Percentiles rank a stretch among this genome's conserved stretches.
Conservation (phyloP, 2,888 invertebrate species). For the Drosophila sordidapex region DNA sequence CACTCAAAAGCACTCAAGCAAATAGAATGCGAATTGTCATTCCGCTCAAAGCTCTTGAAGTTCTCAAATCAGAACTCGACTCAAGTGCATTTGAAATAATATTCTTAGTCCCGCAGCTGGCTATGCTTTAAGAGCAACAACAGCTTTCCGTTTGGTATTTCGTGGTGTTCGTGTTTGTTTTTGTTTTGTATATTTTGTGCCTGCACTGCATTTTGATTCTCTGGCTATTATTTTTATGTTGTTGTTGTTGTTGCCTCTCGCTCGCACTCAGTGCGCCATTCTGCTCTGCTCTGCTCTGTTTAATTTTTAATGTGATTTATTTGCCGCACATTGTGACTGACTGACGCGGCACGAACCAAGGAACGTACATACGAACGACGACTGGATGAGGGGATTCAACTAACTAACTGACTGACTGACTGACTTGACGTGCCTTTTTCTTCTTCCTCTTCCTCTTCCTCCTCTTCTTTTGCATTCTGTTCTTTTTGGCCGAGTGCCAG, state of each 20-base stretch:
- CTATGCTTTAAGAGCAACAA: conserved; percentile 1
- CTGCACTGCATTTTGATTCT: conserved; percentile 42
- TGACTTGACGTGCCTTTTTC: conserved; percentile 37
- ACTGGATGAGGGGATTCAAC: conserved; percentile 25
- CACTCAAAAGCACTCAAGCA: background rate
- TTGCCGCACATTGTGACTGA: conserved; percentile 53
- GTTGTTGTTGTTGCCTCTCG: conserved; percentile 15
- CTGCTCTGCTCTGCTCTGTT: conserved; percentile 44
- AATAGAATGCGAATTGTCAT: background rate
- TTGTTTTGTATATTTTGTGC: conserved; percentile 9
- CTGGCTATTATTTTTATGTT: conserved; percentile 24
- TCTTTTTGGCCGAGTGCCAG: background rate
- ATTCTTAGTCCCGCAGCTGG: background rate
- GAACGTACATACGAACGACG: background rate
- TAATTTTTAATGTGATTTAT: conserved; percentile 79
- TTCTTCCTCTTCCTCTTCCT: background rate
- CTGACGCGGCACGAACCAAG: conserved; percentile 51
- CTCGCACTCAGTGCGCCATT: background rate
- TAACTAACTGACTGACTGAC: conserved; percentile 18
- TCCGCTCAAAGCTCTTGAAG: background rate
- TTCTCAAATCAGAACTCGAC: background rate
- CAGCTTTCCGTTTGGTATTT: conserved; percentile 1
- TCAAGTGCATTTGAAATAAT: background rate
- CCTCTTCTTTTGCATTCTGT: background rate
- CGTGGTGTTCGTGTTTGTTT: conserved; percentile 13